A percentile compares a stretch with the other conserved stretches of the same genome.
Evolutionary conservation across 2,113 vertebrate genomes (phyloP).

Genomic region (Formicarius rufipectus): DNA sequence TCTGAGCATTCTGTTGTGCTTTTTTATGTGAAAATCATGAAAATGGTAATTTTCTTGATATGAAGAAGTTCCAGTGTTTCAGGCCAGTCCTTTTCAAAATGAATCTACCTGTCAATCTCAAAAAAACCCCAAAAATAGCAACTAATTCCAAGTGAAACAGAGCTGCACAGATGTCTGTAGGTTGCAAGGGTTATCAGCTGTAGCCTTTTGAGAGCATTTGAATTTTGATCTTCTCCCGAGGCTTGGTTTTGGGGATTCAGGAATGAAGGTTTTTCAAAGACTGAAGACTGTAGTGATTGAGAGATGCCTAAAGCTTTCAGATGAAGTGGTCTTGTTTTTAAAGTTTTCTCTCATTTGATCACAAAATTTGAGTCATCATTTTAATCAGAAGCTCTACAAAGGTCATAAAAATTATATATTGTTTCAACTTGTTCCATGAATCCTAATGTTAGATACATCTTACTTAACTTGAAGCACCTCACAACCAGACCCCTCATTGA

Average conservation of each 20-base stretch:
- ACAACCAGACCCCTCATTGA: neutral
- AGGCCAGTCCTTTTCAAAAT: neutral
- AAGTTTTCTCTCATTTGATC: neutral
- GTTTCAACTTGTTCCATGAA: neutral
- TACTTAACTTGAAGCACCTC: neutral
- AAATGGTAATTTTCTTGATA: neutral
- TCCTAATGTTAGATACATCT: neutral
- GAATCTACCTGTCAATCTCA: neutral
- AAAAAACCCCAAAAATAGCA: neutral
- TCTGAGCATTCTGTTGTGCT: neutral
- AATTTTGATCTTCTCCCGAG: neutral
- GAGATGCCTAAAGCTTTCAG: neutral
- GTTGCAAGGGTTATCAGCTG: neutral
- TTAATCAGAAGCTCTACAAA: neutral
- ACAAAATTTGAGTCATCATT: neutral
- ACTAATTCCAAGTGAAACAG: neutral
- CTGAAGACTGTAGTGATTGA: neutral
- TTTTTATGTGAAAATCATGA: neutral
- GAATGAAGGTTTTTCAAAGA: neutral
- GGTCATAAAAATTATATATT: neutral
- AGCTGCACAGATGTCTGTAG: neutral
- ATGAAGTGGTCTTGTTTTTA: neutral
- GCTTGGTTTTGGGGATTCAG: neutral
- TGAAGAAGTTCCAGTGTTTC: neutral
- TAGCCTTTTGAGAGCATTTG: neutral